A percentile compares a stretch with the other conserved stretches of the same genome.
These are phyloP conservation scores for Cercopithecus mona DNA, from an alignment of 2,113 vertebrate genomes.

Conservation along the genomic window DNA sequence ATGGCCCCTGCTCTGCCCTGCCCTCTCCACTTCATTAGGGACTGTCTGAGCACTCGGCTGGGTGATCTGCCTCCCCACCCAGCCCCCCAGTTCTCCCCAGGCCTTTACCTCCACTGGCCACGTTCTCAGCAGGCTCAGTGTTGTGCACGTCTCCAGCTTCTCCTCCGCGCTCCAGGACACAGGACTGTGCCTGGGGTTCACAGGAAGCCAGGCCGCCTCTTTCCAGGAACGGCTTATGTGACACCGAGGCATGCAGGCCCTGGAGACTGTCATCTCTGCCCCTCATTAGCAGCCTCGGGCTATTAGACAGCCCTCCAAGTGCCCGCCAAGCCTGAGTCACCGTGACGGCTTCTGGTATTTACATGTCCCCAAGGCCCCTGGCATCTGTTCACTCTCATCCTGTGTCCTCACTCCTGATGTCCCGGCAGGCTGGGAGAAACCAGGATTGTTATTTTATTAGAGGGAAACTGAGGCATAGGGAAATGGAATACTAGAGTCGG, in stretches of 20 bases:
- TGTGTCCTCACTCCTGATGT: neutral
- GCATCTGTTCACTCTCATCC: slow-evolving; percentile 11
- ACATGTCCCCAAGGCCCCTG: slow-evolving; percentile 31
- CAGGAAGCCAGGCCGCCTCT: neutral
- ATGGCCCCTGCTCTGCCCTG: neutral
- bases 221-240: neutral
- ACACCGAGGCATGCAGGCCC: neutral
- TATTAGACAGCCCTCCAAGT: neutral
- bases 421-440: neutral
- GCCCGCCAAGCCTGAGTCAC: neutral
- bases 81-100: neutral
- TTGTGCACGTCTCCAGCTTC: rapidly evolving
- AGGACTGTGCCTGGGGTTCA: neutral
- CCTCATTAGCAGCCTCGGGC: slow-evolving; percentile 24
- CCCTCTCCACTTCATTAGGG: neutral
- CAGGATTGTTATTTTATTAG: neutral
- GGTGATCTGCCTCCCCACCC: neutral
- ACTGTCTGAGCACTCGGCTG: neutral
- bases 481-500: neutral
- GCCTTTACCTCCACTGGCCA: rapidly evolving
- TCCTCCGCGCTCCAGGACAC: rapidly evolving
- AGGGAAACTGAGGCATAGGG: neutral
- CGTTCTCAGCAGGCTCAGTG: rapidly evolving
- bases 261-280: neutral
- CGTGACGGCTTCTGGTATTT: neutral